Percentiles rank a stretch among this genome's conserved stretches.
phyloP scores from a whole-genome alignment of 37 sponge, comb jelly and placozoan species.

The Spongilla lacustris region DNA sequence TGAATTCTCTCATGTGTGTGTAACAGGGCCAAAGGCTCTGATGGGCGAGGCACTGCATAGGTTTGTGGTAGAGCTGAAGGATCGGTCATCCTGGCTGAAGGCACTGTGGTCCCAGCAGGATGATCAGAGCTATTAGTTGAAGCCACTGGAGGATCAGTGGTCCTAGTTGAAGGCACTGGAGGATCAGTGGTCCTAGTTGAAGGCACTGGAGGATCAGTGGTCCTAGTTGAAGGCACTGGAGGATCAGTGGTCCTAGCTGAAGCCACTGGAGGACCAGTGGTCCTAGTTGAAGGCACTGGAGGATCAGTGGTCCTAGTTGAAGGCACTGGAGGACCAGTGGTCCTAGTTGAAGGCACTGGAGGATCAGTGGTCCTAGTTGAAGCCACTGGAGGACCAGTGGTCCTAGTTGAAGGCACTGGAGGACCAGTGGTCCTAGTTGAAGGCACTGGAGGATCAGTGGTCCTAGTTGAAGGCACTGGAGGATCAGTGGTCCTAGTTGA shows the following conservation, averaged over 20 bases:
- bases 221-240: not conserved
- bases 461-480: not conserved
- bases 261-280: not conserved
- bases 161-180: not conserved
- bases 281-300: not conserved
- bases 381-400: no score
- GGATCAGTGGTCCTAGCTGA: not conserved
- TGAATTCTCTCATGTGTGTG: no score
- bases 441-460: not conserved
- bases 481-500: not conserved
- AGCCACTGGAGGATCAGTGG: not conserved
- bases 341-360: not conserved
- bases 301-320: not conserved
- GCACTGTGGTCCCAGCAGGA: no score
- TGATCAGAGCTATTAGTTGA: not conserved
- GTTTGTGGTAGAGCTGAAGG: no score
- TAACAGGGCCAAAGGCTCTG: no score
- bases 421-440: not conserved
- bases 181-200: not conserved
- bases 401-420: not conserved
- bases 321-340: not conserved
- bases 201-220: not conserved
- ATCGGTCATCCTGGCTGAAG: no score
- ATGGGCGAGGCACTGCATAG: no score
- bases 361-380: not conserved